Evolutionary conservation across 23 tunicate genomes (phyloP).

Genomic region (Ascidia mentula): DNA sequence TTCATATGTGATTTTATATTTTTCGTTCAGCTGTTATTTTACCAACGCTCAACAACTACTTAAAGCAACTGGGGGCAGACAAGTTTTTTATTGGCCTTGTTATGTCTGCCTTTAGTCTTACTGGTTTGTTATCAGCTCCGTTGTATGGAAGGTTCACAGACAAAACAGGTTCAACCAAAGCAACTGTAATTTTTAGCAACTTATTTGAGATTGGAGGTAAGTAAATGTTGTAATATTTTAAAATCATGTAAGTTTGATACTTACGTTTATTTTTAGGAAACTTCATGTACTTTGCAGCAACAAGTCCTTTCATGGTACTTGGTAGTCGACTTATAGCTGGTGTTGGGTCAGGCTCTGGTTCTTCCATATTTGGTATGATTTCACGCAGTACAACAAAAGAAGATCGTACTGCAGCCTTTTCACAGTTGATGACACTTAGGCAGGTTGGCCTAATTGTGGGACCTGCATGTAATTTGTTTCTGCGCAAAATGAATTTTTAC

Average conservation of each 20-base stretch:
- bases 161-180: constrained; percentile 57
- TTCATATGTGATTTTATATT: no score
- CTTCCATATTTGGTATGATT: constrained; percentile 80
- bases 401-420: constrained; percentile 67
- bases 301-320: constrained; percentile 41
- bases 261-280: constrained; percentile 34
- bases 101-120: constrained; percentile 86
- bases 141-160: constrained; percentile 81
- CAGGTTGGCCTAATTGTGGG: constrained; percentile 85
- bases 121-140: constrained; percentile 79
- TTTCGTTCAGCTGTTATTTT: constrained; percentile 73
- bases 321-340: constrained; percentile 77
- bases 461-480: constrained; percentile 72
- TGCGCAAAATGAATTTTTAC: constrained; percentile 52
- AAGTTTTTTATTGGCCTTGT: constrained; percentile 58
- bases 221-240: background rate
- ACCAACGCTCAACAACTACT: constrained; percentile 66
- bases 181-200: constrained; percentile 46
- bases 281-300: constrained; percentile 60
- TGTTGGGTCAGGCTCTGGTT: constrained; percentile 83
- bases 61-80: constrained; percentile 35
- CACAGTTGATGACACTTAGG: constrained; percentile 75
- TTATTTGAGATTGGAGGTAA: constrained; percentile 80
- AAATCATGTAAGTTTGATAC: background rate
- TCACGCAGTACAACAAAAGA: constrained; percentile 58